phyloP scores from a whole-genome alignment of 2,797 vertebrate species.

The Babyrousa celebensis region DNA sequence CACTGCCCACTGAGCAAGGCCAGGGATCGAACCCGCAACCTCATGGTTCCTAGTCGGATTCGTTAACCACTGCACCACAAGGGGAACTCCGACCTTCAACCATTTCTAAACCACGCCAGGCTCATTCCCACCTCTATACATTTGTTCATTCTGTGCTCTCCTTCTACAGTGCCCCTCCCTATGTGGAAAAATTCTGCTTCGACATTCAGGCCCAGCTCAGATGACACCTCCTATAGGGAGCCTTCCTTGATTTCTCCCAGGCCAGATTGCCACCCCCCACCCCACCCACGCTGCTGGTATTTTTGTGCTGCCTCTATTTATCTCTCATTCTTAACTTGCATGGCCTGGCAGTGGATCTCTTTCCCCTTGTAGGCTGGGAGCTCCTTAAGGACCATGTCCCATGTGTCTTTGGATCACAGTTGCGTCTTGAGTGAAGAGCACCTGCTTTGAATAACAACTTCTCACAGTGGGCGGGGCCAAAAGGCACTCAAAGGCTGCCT shows the following conservation, averaged over 20 bases:
- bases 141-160: not conserved
- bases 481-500: not conserved
- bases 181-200: not conserved
- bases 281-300: too few relatives aligned
- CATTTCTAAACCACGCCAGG: not conserved
- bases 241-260: constrained; percentile 7
- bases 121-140: fast-evolving
- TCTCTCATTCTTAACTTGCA: not conserved
- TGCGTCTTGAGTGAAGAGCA: not conserved
- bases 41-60: too few relatives aligned
- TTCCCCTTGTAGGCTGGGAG: not conserved
- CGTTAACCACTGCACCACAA: too few relatives aligned
- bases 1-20: too few relatives aligned
- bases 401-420: not conserved
- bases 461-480: fast-evolving
- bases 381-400: not conserved
- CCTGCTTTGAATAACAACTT: not conserved
- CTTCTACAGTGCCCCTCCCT: not conserved
- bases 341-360: not conserved
- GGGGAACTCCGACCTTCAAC: not conserved
- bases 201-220: not conserved
- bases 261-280: too few relatives aligned
- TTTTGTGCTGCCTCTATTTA: not conserved
- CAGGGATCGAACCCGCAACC: too few relatives aligned
- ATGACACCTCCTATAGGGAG: not conserved